Base-by-base conservation (phyloP, 2,888 invertebrate genomes). In the Hesperia comma region DNA sequence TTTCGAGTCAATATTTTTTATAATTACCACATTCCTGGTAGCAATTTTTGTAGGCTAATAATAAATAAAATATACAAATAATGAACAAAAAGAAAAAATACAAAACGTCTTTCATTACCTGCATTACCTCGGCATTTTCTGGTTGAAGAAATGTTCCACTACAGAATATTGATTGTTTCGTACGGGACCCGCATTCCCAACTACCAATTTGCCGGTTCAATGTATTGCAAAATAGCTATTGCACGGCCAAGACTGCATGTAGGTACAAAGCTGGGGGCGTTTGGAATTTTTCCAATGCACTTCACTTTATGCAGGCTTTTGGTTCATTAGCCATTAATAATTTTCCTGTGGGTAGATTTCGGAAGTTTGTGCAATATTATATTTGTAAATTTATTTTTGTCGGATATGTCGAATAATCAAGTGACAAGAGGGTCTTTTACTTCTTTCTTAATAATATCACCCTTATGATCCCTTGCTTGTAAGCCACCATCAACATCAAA, bases 231-330 rank as follows among this genome's bases (percentile, higher is more conserved):
- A 64, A 64, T 57, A 64, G 53, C 58, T 58, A 58, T 64, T 49
- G 53, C 15, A n/a, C 32, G 58, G 51, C 63, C 64, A 57, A 64
- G 56, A 56, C 40, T 58, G 58, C 57, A 58, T 64, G 57, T 64
- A 49, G 56, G 49, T 56, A 37, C 63, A 57, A 63, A 51, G 51
- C 57, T 32, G 17, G 51, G 32, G 26, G 57, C 64, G 37, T 40
- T 64, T 64, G 64, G 64, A 64, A 57, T 64, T 64, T 41, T 41
- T 64, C 64, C 64, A 64, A 58, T 57, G 64, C 64, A 64, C 64
- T 64, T 53, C 57, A 64, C 19, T 64, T 40, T 51, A 53, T 58
- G 40, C 57, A 40, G 51, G 17, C 32, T 64, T 58, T 64, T 17
- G 64, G 57, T 40, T 63, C 56, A 63, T 63, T 57, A 40, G 26